A percentile compares a stretch with the other conserved stretches of the same genome.
Conservation (phyloP, 2,888 invertebrate genomes). For the Marasmarcha lunaedactyla region DNA sequence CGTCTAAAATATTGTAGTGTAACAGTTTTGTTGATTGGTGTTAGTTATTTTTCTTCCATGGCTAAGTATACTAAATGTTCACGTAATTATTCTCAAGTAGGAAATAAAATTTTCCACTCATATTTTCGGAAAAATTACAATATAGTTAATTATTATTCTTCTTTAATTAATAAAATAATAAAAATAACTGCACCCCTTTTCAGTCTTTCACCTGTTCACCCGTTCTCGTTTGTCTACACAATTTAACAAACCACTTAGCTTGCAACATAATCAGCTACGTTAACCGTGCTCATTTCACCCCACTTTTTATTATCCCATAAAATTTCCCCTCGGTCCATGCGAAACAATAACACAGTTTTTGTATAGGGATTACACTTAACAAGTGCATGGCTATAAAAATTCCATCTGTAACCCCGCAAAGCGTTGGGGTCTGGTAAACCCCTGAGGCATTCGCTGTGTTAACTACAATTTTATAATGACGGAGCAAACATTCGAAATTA, state of each 20-base stretch:
- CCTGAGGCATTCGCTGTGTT: neutral
- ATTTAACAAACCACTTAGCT: conserved; percentile 1
- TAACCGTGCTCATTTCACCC: conserved; percentile 32
- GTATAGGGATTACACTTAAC: neutral
- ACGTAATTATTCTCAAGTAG: no score
- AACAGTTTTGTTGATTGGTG: no score
- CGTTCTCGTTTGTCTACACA: conserved; percentile 7
- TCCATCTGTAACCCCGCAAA: conserved; percentile 32
- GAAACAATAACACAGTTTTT: conserved; percentile 42
- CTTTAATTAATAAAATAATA: no score
- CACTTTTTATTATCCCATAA: conserved; percentile 63
- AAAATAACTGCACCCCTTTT: no score
- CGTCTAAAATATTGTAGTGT: no score
- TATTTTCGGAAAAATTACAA: no score
- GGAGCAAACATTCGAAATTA: neutral
- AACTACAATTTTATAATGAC: neutral
- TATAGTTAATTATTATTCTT: no score
- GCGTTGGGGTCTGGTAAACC: neutral
- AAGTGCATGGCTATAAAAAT: conserved; percentile 13
- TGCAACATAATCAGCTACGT: neutral
- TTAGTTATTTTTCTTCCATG: no score
- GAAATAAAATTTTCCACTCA: no score
- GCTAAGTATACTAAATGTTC: no score
- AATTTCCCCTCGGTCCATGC: conserved; percentile 39
- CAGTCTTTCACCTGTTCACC: no score